These are phyloP conservation scores for Byasa hedistus DNA, from an alignment of 2,888 invertebrate species.

Conservation along the genomic window DNA sequence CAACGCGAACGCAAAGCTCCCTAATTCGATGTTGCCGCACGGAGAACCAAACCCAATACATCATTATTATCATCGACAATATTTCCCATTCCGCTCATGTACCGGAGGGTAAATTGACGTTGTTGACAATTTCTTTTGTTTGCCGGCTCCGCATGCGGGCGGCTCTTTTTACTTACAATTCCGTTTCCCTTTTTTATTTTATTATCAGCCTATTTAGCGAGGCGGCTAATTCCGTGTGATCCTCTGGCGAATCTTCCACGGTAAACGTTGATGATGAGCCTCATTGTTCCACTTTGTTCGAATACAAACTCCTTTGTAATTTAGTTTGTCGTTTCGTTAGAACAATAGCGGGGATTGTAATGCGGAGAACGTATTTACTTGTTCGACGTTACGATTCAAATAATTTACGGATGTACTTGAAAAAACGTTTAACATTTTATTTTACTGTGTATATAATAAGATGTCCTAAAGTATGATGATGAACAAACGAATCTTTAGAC, in stretches of 20 bases:
- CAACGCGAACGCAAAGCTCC: slow-evolving; percentile 53
- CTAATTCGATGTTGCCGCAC: slow-evolving; percentile 64
- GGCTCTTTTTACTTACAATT: slow-evolving; percentile 23
- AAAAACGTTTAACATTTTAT: too few species aligned
- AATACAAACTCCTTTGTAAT: slow-evolving; percentile 18
- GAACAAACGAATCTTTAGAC: too few species aligned
- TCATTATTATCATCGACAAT: slow-evolving; percentile 58
- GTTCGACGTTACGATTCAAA: too few species aligned
- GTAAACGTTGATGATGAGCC: slow-evolving; percentile 30
- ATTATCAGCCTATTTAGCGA: slow-evolving; percentile 30
- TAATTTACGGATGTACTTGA: too few species aligned
- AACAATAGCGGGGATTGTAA: background rate
- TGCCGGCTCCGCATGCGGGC: slow-evolving; percentile 33
- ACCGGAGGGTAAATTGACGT: slow-evolving; percentile 43
- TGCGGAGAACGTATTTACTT: background rate
- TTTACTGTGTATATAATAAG: too few species aligned
- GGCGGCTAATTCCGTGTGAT: slow-evolving; percentile 22
- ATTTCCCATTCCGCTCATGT: slow-evolving; percentile 48
- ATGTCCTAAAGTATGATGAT: too few species aligned
- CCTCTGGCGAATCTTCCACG: slow-evolving; percentile 34
- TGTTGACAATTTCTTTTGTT: slow-evolving; percentile 51
- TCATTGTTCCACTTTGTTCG: slow-evolving; percentile 20
- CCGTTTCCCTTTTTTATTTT: slow-evolving; percentile 26
- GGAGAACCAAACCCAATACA: slow-evolving; percentile 53
- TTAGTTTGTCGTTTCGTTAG: slow-evolving; percentile 24